Conservation (phyloP, 2,113 vertebrate genomes). For the Theristicus caerulescens region DNA sequence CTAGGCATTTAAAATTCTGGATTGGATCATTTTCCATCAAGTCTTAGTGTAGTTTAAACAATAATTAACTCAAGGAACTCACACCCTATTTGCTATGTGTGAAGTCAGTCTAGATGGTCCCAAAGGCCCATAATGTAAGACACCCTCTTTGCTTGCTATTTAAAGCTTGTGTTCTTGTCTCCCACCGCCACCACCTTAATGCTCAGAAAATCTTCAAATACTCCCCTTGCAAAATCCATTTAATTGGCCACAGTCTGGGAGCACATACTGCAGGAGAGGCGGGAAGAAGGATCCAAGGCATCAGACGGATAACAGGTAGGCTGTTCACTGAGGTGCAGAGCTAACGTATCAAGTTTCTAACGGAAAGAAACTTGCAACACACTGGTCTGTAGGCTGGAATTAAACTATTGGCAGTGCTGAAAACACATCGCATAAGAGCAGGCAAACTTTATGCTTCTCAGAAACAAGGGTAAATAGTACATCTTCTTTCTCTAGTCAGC, state of each 20-base stretch:
- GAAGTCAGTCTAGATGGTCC: not conserved
- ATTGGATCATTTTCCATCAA: not conserved
- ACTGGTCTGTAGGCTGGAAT: not conserved
- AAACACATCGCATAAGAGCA: not conserved
- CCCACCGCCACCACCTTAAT: not conserved
- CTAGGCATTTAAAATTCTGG: not conserved
- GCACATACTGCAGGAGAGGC: slow-evolving; percentile 82
- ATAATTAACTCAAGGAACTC: not conserved
- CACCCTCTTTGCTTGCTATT: not conserved
- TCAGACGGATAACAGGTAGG: slow-evolving; percentile 83
- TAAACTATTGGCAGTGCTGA: not conserved
- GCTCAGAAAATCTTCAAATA: slow-evolving; percentile 76
- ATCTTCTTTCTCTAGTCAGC: not conserved
- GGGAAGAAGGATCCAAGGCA: slow-evolving; percentile 67
- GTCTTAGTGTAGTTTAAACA: not conserved
- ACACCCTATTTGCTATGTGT: not conserved
- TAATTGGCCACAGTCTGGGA: slow-evolving; percentile 88
- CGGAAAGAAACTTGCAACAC: not conserved
- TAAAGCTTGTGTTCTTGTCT: slow-evolving; percentile 56
- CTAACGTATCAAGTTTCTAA: fast-evolving
- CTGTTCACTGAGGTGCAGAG: fast-evolving
- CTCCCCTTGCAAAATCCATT: slow-evolving; percentile 68
- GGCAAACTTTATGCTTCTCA: not conserved
- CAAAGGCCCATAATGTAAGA: not conserved
- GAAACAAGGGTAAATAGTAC: not conserved